These are phyloP conservation scores for Drosophila emarginata DNA, from an alignment of 2,888 invertebrate species.

Conservation along the genomic window DNA sequence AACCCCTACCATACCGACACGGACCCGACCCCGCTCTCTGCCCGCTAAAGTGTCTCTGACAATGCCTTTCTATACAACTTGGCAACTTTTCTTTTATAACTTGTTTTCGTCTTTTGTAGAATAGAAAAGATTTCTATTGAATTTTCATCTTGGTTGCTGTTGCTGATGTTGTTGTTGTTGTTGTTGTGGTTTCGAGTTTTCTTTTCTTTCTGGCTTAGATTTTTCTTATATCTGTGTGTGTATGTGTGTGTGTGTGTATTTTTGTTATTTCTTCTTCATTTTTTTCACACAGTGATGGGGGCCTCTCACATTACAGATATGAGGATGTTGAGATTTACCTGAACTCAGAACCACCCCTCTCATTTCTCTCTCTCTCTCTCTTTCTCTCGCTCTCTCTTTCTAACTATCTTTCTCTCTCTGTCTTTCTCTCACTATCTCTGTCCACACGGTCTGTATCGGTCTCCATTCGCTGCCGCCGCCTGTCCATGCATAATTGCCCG, in stretches of 20 bases:
- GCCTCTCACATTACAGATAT: slow-evolving; percentile 58
- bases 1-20: not conserved
- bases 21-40: not conserved
- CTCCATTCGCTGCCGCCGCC: not conserved
- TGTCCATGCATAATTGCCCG: slow-evolving; percentile 3
- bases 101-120: slow-evolving; percentile 41
- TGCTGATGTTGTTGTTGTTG: slow-evolving; percentile 29
- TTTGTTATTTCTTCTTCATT: not conserved
- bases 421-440: not conserved
- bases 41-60: slow-evolving; percentile 31
- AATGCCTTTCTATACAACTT: slow-evolving; percentile 32
- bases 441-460: not conserved
- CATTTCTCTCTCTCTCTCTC: not conserved
- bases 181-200: slow-evolving; percentile 45
- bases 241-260: not conserved
- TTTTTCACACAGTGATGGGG: slow-evolving; percentile 25
- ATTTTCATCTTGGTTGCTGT: slow-evolving; percentile 25
- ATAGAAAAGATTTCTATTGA: slow-evolving; percentile 20
- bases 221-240: slow-evolving; percentile 3
- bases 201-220: slow-evolving; percentile 11
- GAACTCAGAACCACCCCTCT: slow-evolving; percentile 28
- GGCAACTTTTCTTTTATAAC: slow-evolving; percentile 65
- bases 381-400: not conserved
- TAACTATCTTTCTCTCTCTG: not conserved
- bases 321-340: slow-evolving; percentile 14